phyloP scores from a whole-genome alignment of 1,140 invertebrate genomes.

The Philotrypesis tridentata region DNA sequence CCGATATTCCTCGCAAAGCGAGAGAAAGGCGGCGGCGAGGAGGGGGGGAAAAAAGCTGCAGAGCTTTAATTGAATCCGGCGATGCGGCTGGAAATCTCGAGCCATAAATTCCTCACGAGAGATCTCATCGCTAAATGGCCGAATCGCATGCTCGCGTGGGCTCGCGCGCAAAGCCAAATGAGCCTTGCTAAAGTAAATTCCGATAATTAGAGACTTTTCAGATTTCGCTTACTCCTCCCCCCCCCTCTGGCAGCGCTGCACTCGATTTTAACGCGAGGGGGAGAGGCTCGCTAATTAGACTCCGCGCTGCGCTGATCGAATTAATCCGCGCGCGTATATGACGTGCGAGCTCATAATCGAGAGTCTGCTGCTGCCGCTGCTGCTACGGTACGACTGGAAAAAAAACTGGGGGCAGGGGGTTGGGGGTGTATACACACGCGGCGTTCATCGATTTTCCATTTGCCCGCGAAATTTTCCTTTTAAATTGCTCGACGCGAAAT shows the following conservation, averaged over 20 bases:
- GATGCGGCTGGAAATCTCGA: neutral
- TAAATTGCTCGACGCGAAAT: neutral
- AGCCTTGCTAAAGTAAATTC: constrained; percentile 14
- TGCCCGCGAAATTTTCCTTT: neutral
- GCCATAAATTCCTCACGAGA: neutral
- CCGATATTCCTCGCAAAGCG: no score
- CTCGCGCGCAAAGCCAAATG: neutral
- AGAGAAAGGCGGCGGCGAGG: no score
- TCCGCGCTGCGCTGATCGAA: constrained; percentile 19
- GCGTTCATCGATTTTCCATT: neutral
- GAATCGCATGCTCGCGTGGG: neutral
- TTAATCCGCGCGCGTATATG: neutral
- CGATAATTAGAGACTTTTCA: constrained; percentile 9
- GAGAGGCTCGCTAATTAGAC: constrained; percentile 3
- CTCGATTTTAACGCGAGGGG: no score
- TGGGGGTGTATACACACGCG: no score
- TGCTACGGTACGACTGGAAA: no score
- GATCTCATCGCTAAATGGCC: neutral
- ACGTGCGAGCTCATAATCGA: no score
- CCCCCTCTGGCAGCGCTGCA: no score
- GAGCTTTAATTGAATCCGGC: no score
- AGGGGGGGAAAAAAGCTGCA: no score
- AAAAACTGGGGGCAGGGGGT: no score
- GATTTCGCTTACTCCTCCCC: neutral
- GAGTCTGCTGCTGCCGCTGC: no score